Percentiles rank a stretch among this genome's conserved stretches.
Conservation (phyloP, 2,888 invertebrate genomes). For the Pyralis farinalis region DNA sequence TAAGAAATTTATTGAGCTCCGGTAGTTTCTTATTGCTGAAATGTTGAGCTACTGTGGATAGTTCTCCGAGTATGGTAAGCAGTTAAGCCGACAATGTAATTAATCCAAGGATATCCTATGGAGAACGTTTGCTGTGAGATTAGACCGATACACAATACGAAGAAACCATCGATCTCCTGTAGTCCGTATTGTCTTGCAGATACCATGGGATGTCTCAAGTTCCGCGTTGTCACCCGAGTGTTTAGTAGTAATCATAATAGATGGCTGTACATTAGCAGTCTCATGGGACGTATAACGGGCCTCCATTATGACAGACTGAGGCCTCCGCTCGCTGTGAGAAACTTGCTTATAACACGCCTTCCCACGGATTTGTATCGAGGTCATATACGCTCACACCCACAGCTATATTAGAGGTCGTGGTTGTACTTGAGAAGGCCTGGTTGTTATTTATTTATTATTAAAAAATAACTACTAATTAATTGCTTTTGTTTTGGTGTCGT, state of each 20-base stretch:
- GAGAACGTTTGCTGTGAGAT: too few species aligned
- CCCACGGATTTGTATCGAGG: slow-evolving; percentile 62
- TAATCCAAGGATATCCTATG: too few species aligned
- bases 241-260: slow-evolving; percentile 15
- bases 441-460: too few species aligned
- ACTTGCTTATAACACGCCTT: slow-evolving; percentile 40
- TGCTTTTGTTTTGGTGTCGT: too few species aligned
- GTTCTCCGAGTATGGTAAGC: too few species aligned
- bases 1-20: too few species aligned
- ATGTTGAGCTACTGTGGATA: too few species aligned
- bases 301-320: slow-evolving; percentile 17
- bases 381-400: slow-evolving; percentile 36
- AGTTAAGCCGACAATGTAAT: too few species aligned
- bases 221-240: slow-evolving; percentile 9
- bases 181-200: neutral
- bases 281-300: slow-evolving; percentile 26
- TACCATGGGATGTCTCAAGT: slow-evolving; percentile 1
- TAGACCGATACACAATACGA: too few species aligned
- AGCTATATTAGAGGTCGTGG: slow-evolving; percentile 25
- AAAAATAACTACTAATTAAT: too few species aligned
- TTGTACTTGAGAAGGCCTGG: neutral
- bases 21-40: too few species aligned
- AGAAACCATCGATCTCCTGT: too few species aligned
- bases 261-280: slow-evolving; percentile 19
- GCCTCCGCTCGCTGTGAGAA: slow-evolving; percentile 19